Evolutionary conservation across 2,888 invertebrate genomes (phyloP), one percentile per base, ranked within the genome.

Genomic region (Troilus luridus): DNA sequence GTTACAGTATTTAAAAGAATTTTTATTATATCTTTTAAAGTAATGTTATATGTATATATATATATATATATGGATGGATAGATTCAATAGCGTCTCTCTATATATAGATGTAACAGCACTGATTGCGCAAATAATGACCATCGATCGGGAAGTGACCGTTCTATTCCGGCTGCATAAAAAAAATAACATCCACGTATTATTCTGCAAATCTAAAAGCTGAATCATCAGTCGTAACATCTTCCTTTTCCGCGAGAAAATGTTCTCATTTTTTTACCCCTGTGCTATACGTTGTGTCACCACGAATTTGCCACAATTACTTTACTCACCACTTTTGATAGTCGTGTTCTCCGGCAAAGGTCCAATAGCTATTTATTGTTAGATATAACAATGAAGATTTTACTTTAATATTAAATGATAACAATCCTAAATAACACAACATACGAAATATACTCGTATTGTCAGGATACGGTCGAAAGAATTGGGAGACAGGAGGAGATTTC

Each of bases 141-240:
- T 77, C 19, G 72, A 77, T 77, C 72, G 72, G 72, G 72, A 77
- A 77, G 72, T 77, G 72, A 77, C 41, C 41, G 72, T 77, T 41
- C 27, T 77, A 14, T 67, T 77, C 41, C n/a, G 41, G 41, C 41
- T 41, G 41, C 41, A 41, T 41, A 41, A 41, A 41, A 41, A 41
- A 41, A 41, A 41, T 41, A 41, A 41, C 41, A 41, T 17, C 17
- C 27, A 77, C 41, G 72, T 77, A 77, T 77, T 77, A 27, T 77
- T 77, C 72, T 77, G 72, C 72, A 41, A 77, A 17, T 41, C 72
- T 77, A 77, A 41, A 8, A 56, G 56, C 56, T n/a, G n/a, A 85
- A 11, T 85, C 85, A 85, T 85, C 54, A 19, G 56, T 85, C 56
- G n/a, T 85, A 58, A 85, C 85, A 85, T 85, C 85, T 85, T 85